phyloP scores from a whole-genome alignment of 2,113 vertebrate species.

The Grus americana region DNA sequence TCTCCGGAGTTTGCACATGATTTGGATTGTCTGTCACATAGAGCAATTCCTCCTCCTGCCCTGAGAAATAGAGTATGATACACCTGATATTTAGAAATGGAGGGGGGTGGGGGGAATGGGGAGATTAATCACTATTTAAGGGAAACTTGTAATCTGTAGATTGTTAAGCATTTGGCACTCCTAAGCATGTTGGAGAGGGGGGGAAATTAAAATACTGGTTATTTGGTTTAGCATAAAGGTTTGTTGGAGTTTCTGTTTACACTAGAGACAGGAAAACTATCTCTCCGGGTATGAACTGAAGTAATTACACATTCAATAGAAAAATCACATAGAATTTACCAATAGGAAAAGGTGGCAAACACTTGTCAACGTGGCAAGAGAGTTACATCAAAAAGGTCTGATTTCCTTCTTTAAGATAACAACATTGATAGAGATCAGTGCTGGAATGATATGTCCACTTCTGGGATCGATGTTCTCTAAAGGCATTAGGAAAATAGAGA shows the following conservation, averaged over 20 bases:
- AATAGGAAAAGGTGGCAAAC: not conserved
- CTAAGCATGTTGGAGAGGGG: not conserved
- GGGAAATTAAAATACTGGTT: too few species aligned
- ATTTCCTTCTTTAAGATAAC: not conserved
- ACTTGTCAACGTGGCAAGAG: not conserved
- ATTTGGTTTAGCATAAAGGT: not conserved
- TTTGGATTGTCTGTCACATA: not conserved
- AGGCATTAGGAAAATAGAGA: not conserved
- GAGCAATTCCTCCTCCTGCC: not conserved
- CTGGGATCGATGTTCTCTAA: not conserved
- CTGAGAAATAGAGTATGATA: not conserved
- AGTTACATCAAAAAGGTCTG: not conserved
- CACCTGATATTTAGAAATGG: not conserved
- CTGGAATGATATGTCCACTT: not conserved
- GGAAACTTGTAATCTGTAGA: not conserved
- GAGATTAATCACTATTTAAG: not conserved
- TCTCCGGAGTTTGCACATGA: fast-evolving
- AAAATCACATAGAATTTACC: not conserved
- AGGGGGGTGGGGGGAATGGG: too few species aligned
- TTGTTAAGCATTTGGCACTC: not conserved
- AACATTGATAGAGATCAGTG: not conserved
- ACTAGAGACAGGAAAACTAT: not conserved
- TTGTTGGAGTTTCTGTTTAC: not conserved
- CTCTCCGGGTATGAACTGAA: not conserved
- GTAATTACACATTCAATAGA: not conserved